Conservation (phyloP, 2,797 vertebrate genomes). For the Sebastes cheni region DNA sequence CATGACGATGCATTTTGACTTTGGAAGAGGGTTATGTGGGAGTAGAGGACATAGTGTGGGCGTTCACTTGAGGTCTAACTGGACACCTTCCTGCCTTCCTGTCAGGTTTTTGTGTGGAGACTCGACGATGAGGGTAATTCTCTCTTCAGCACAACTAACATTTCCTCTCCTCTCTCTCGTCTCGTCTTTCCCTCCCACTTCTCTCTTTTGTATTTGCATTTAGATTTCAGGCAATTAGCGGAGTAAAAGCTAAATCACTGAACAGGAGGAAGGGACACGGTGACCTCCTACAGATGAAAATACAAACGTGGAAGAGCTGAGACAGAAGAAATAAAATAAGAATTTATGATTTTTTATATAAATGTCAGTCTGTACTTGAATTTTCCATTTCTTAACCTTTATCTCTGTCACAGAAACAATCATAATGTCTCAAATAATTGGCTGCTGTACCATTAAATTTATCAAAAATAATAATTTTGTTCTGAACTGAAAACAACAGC, state of each 20-base stretch:
- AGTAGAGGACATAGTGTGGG: neutral
- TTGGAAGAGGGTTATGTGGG: slow-evolving; percentile 2
- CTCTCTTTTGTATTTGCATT: neutral
- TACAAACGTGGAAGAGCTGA: neutral
- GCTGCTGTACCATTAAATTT: too few relatives aligned
- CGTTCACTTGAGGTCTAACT: slow-evolving; percentile 9
- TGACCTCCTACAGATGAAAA: neutral
- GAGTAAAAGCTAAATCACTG: neutral
- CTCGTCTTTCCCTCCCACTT: slow-evolving; percentile 11
- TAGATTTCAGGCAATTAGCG: neutral
- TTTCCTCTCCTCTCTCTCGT: neutral
- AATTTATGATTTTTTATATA: too few relatives aligned
- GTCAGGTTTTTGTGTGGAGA: neutral
- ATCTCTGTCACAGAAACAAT: neutral
- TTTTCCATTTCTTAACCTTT: neutral
- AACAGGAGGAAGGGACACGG: neutral
- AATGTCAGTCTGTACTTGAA: neutral
- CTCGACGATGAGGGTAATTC: slow-evolving; percentile 28
- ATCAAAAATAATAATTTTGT: too few relatives aligned
- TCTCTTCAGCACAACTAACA: slow-evolving; percentile 38
- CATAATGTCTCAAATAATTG: neutral
- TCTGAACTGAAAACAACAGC: too few relatives aligned
- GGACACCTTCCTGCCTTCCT: slow-evolving; percentile 25
- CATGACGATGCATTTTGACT: slow-evolving; percentile 46
- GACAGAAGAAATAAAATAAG: neutral